phyloP scores from a whole-genome alignment of 2,113 vertebrate genomes.

The Mustelus asterias region DNA sequence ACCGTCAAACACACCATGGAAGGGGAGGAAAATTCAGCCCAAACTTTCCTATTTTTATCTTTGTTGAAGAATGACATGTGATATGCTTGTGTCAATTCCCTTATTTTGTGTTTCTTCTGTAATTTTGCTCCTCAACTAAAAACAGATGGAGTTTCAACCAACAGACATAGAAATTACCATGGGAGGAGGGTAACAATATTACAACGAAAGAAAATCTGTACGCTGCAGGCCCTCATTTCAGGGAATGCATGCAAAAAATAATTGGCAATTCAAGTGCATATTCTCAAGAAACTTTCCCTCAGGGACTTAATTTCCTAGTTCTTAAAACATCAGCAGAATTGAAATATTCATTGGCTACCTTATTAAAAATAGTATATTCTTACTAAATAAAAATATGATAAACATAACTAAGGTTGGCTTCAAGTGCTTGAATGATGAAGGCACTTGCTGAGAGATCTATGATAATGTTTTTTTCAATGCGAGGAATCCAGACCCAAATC shows the following conservation, averaged over 20 bases:
- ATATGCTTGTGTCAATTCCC: background rate
- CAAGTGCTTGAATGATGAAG: background rate
- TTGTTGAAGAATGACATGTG: too few species aligned
- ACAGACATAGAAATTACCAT: background rate
- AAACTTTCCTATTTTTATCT: background rate
- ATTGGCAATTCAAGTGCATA: conserved; percentile 45
- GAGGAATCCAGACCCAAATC: background rate
- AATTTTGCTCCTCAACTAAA: background rate
- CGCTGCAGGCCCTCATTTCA: conserved; percentile 49
- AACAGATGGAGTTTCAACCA: background rate
- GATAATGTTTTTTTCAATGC: background rate
- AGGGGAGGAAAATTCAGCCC: too few species aligned
- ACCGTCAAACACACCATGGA: too few species aligned
- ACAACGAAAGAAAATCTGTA: conserved; percentile 21
- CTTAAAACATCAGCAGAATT: background rate
- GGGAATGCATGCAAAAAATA: conserved; percentile 43
- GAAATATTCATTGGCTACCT: conserved; percentile 18
- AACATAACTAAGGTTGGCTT: background rate
- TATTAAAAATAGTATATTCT: conserved; percentile 26
- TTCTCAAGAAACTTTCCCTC: conserved; percentile 44
- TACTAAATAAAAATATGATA: conserved; percentile 21
- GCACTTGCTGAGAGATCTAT: background rate
- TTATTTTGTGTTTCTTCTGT: background rate
- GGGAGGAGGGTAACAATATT: background rate
- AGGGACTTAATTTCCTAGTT: conserved; percentile 12